Evolutionary conservation across 1,140 invertebrate species (phyloP).

Genomic region (Melitaea cinxia): DNA sequence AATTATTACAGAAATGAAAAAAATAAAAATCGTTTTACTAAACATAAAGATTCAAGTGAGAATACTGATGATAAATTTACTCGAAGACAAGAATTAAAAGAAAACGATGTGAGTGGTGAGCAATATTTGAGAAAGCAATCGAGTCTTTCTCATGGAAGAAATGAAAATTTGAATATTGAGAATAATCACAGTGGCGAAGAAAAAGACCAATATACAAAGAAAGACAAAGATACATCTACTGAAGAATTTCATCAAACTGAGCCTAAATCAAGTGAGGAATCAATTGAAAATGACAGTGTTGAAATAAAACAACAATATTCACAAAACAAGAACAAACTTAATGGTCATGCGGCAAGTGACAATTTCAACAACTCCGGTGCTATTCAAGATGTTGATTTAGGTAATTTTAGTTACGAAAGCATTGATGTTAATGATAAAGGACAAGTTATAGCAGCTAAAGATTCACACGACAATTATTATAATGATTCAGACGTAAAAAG

Average conservation of each 20-base stretch:
- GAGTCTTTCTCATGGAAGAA: not conserved
- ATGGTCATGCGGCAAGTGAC: not conserved
- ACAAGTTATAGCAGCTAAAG: constrained; percentile 40
- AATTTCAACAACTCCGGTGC: constrained; percentile 17
- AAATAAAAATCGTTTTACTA: not conserved
- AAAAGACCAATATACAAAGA: not conserved
- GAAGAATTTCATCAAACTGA: not conserved
- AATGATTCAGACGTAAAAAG: not conserved
- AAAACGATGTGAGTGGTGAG: not conserved
- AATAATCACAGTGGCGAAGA: not conserved
- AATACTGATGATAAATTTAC: not conserved
- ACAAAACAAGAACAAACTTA: not conserved
- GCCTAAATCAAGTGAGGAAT: constrained; percentile 1
- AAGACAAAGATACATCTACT: not conserved
- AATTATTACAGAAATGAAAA: not conserved
- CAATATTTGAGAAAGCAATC: not conserved
- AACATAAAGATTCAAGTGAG: not conserved
- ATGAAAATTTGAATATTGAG: not conserved
- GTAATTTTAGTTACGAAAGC: constrained; percentile 56
- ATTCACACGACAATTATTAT: constrained; percentile 34
- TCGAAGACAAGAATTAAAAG: not conserved
- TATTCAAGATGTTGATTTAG: constrained; percentile 50
- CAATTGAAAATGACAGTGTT: not conserved
- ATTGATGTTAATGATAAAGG: constrained; percentile 47
- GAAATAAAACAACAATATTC: constrained; percentile 14